Percentiles rank a stretch among this genome's conserved stretches.
Conservation (phyloP, 2,888 invertebrate genomes). For the Xanthorhoe designata region DNA sequence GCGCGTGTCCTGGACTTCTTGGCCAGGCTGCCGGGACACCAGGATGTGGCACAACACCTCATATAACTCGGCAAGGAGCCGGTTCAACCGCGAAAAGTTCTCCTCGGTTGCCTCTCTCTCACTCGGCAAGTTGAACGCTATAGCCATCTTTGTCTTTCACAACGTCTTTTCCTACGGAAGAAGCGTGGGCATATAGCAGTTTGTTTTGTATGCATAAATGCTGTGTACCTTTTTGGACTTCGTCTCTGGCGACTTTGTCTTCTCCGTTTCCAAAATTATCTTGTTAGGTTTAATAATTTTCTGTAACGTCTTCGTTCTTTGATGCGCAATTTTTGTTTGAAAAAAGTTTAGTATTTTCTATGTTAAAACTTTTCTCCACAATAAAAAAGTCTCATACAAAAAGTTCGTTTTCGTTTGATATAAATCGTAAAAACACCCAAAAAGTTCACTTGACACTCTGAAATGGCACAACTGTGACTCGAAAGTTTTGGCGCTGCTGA, state of each 20-base stretch:
- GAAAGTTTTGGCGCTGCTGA: constrained; percentile 62
- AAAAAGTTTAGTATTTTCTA: constrained; percentile 22
- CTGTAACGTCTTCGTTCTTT: constrained; percentile 39
- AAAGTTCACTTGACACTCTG: constrained; percentile 69
- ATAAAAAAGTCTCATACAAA: constrained; percentile 47
- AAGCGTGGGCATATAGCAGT: constrained; percentile 76
- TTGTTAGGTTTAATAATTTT: constrained; percentile 32
- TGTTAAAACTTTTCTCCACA: constrained; percentile 33
- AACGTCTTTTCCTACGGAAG: constrained; percentile 74
- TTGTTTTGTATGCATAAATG: constrained; percentile 81
- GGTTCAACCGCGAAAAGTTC: constrained; percentile 85
- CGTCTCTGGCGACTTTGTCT: constrained; percentile 51
- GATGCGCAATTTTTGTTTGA: constrained; percentile 22
- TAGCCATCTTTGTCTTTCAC: constrained; percentile 80
- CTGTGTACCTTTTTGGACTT: constrained; percentile 60
- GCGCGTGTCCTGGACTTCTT: constrained; percentile 77
- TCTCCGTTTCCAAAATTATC: constrained; percentile 36
- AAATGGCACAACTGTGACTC: constrained; percentile 54
- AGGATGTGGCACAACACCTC: constrained; percentile 85
- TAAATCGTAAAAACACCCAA: constrained; percentile 45
- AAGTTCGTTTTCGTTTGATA: constrained; percentile 33
- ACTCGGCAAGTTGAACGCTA: constrained; percentile 85
- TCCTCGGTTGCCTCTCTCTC: constrained; percentile 85
- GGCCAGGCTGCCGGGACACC: constrained; percentile 81
- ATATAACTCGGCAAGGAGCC: constrained; percentile 84